Percentiles rank a stretch among this genome's conserved stretches.
These are phyloP conservation scores for Liolophura sinensis DNA, from an alignment of 1,140 invertebrate species.

Conservation along the genomic window DNA sequence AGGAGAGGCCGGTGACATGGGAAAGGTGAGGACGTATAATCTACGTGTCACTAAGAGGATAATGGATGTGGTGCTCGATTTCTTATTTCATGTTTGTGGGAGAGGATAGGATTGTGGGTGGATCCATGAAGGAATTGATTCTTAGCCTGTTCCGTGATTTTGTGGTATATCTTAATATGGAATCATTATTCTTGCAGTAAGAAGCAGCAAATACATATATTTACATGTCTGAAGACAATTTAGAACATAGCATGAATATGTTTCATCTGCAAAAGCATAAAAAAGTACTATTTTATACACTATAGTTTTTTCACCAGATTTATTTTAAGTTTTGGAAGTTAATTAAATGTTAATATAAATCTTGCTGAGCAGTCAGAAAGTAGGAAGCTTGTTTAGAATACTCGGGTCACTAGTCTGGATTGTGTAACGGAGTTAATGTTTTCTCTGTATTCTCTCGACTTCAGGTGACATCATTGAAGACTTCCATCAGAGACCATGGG, in stretches of 20 bases:
- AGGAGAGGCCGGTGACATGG: no score
- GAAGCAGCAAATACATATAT: not conserved
- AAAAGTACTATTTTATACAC: not conserved
- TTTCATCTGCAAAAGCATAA: no score
- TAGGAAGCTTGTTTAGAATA: no score
- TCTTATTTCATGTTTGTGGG: not conserved
- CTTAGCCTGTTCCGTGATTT: not conserved
- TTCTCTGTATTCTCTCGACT: not conserved
- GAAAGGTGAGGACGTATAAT: no score
- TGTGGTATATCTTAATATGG: not conserved
- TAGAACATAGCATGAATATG: no score
- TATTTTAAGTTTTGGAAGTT: not conserved
- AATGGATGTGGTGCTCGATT: no score
- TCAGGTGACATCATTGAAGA: constrained; percentile 1
- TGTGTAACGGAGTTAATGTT: not conserved
- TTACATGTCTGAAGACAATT: not conserved
- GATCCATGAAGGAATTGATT: no score
- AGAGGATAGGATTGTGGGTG: no score
- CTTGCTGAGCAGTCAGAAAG: no score
- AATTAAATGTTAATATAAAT: not conserved
- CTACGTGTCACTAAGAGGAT: no score
- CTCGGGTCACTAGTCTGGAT: no score
- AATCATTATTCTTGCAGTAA: not conserved
- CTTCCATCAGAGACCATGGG: not conserved
- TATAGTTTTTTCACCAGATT: not conserved